Conservation (phyloP, 2,888 invertebrate genomes). For the Apoderus coryli region DNA sequence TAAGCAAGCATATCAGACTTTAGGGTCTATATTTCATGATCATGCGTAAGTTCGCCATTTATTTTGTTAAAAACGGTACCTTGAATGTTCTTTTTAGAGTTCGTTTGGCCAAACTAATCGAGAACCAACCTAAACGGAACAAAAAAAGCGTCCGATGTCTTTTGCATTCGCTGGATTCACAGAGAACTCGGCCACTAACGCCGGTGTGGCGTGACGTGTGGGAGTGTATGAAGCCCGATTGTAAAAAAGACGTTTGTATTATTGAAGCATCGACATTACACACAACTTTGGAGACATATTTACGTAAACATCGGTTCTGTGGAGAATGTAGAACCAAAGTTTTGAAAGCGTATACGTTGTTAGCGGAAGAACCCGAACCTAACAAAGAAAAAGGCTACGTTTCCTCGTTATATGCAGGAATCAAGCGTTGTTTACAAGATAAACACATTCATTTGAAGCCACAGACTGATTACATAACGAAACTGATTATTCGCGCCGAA, state of each 20-base stretch:
- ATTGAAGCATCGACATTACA: conserved; percentile 75
- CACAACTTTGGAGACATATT: conserved; percentile 76
- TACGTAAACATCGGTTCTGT: conserved; percentile 88
- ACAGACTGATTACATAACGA: conserved; percentile 78
- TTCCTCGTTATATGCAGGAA: conserved; percentile 71
- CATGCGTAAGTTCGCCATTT: conserved; percentile 52
- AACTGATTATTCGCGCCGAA: conserved; percentile 78
- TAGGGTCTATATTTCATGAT: conserved; percentile 73
- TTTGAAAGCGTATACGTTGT: conserved; percentile 62
- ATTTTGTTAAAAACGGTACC: too few species aligned
- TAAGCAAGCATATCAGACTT: conserved; percentile 61
- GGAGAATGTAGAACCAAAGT: conserved; percentile 89
- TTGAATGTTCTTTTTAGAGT: too few species aligned
- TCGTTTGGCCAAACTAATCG: conserved; percentile 61
- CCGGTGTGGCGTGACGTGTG: conserved; percentile 71
- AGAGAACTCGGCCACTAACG: conserved; percentile 55
- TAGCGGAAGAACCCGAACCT: conserved; percentile 73
- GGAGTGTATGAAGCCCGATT: conserved; percentile 70
- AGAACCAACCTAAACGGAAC: conserved; percentile 66
- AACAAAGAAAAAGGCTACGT: conserved; percentile 82
- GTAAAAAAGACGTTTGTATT: conserved; percentile 71
- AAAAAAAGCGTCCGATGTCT: conserved; percentile 83
- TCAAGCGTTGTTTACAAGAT: conserved; percentile 71
- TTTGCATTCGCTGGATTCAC: conserved; percentile 80
- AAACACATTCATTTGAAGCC: conserved; percentile 79